Evolutionary conservation across 1,140 invertebrate species (phyloP).

Genomic region (Bombus pyrosoma): DNA sequence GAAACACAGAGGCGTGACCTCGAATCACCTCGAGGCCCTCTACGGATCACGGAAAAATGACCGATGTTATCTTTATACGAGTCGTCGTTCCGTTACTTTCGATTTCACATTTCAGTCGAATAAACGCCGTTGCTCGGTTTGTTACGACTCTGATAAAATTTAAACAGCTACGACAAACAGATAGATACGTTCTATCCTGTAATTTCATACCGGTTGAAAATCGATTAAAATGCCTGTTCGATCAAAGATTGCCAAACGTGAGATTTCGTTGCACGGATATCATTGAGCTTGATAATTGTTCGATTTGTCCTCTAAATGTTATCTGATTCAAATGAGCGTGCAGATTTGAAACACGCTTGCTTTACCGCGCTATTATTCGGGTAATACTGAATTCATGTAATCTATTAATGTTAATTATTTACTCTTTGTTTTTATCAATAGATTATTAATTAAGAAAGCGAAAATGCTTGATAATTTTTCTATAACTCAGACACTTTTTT

Average conservation of each 20-base stretch:
- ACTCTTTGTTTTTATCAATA: not conserved
- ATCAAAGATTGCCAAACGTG: not conserved
- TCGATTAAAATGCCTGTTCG: conserved; percentile 14
- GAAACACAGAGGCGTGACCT: conserved; percentile 22
- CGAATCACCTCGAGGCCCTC: conserved; percentile 38
- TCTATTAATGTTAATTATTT: not conserved
- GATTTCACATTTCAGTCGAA: conserved; percentile 69
- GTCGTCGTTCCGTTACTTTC: conserved; percentile 71
- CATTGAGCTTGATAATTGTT: conserved; percentile 2
- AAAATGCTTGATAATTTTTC: not conserved
- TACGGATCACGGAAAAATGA: conserved; percentile 67
- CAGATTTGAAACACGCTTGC: not conserved
- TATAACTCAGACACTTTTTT: not conserved
- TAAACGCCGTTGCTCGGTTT: conserved; percentile 73
- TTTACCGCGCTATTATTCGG: not conserved
- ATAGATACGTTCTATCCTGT: not conserved
- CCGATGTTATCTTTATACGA: conserved; percentile 68
- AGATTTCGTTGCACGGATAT: conserved; percentile 4
- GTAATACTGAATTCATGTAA: not conserved
- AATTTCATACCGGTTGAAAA: conserved; percentile 36
- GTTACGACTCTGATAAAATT: conserved; percentile 74
- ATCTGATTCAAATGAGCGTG: not conserved
- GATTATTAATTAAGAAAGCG: not conserved
- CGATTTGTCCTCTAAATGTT: conserved; percentile 22
- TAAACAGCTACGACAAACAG: conserved; percentile 69